phyloP scores from a whole-genome alignment of 2,888 invertebrate genomes.

The Petrolisthes manimaculis region DNA sequence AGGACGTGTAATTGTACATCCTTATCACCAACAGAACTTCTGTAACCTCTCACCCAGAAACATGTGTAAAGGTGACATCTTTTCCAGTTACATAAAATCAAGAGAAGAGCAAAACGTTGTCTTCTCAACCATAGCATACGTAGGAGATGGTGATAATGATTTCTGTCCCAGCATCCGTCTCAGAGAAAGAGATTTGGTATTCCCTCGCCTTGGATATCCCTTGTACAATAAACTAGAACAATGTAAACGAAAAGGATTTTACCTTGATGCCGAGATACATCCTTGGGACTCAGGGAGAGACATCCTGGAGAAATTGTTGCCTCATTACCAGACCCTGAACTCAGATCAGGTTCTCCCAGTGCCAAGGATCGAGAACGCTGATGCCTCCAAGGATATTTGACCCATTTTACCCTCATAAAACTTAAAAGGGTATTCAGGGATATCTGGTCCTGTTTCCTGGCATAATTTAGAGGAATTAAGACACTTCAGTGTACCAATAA shows the following conservation, averaged over 20 bases:
- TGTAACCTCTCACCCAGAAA: slow-evolving; percentile 81
- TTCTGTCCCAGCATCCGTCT: slow-evolving; percentile 80
- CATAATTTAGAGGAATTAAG: too few species aligned
- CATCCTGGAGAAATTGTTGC: slow-evolving; percentile 42
- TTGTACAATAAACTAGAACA: slow-evolving; percentile 68
- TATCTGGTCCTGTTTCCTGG: too few species aligned
- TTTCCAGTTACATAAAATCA: slow-evolving; percentile 76
- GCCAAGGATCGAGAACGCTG: slow-evolving; percentile 44
- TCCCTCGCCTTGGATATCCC: slow-evolving; percentile 75
- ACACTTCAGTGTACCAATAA: too few species aligned
- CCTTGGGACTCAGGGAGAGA: slow-evolving; percentile 58
- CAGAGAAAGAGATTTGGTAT: slow-evolving; percentile 76
- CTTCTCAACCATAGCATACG: slow-evolving; percentile 77
- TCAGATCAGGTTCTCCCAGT: slow-evolving; percentile 4
- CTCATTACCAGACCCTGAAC: slow-evolving; percentile 24
- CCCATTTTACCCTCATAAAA: too few species aligned
- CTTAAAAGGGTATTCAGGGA: too few species aligned
- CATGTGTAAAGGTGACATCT: slow-evolving; percentile 82
- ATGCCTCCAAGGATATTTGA: not conserved
- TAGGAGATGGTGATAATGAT: slow-evolving; percentile 85
- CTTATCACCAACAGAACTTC: slow-evolving; percentile 79
- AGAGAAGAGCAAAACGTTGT: slow-evolving; percentile 68
- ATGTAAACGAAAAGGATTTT: slow-evolving; percentile 47
- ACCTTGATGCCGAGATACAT: slow-evolving; percentile 48
- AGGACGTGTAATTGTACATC: slow-evolving; percentile 75